These are phyloP conservation scores for Cosmorhoe ocellata DNA, from an alignment of 2,888 invertebrate species.

Conservation along the genomic window DNA sequence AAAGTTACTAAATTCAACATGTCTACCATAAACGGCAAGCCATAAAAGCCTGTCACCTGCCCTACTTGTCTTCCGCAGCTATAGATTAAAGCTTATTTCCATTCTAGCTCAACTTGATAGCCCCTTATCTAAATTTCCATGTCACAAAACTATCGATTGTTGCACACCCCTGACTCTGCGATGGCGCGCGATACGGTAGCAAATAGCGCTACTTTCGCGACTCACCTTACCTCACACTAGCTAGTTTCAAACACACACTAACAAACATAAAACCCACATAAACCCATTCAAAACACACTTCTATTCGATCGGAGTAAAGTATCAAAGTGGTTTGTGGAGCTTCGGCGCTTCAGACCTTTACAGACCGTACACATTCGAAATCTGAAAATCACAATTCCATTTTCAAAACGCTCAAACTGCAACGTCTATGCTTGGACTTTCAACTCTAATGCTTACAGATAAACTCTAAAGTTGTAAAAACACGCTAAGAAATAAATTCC, in stretches of 20 bases:
- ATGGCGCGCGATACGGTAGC: slow-evolving; percentile 81
- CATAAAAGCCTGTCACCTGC: slow-evolving; percentile 14
- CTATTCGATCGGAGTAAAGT: slow-evolving; percentile 27
- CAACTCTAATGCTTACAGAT: slow-evolving; percentile 30
- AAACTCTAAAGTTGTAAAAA: slow-evolving; percentile 38
- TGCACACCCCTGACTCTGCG: slow-evolving; percentile 52
- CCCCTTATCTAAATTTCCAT: slow-evolving; percentile 22
- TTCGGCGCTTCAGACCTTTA: slow-evolving; percentile 39
- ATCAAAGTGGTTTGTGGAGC: slow-evolving; percentile 15
- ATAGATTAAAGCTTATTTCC: slow-evolving; percentile 25
- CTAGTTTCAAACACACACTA: slow-evolving; percentile 36
- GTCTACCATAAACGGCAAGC: slow-evolving; percentile 11
- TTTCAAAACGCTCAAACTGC: slow-evolving; percentile 46
- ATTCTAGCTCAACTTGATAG: slow-evolving; percentile 25
- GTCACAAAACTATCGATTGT: slow-evolving; percentile 41
- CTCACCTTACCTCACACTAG: slow-evolving; percentile 76
- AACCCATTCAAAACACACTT: slow-evolving; percentile 35
- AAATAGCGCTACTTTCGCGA: slow-evolving; percentile 79
- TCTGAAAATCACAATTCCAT: slow-evolving; percentile 56
- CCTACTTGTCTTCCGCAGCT: slow-evolving; percentile 15
- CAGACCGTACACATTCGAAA: slow-evolving; percentile 46
- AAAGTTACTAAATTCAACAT: slow-evolving; percentile 7
- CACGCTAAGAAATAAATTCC: slow-evolving; percentile 34
- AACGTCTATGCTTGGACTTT: slow-evolving; percentile 28
- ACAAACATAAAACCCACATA: slow-evolving; percentile 32